phyloP scores from a whole-genome alignment of 1,140 invertebrate species.

The Octopus sinensis region DNA sequence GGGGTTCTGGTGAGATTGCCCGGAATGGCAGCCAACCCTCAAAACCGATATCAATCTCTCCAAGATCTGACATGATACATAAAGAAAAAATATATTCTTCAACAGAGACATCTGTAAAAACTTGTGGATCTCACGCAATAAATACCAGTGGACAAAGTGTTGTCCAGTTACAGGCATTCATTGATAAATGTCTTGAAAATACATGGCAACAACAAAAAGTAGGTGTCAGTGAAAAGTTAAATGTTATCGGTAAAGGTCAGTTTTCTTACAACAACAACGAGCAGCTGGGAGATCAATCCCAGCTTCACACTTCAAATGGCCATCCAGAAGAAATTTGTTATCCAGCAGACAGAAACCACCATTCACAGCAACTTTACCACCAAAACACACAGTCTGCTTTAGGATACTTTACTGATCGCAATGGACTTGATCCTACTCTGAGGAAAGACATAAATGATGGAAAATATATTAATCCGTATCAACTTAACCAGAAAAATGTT shows the following conservation, averaged over 20 bases:
- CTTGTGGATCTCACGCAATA: neutral
- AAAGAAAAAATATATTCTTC: neutral
- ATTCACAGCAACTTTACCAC: neutral
- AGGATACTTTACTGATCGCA: neutral
- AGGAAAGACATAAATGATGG: neutral
- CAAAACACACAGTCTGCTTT: neutral
- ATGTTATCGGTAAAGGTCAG: neutral
- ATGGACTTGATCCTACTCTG: neutral
- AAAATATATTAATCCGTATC: neutral
- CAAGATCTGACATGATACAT: neutral
- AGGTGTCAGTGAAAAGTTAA: slow-evolving; percentile 8
- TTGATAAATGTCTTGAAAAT: slow-evolving; percentile 11
- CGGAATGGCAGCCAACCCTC: neutral
- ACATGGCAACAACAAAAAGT: slow-evolving; percentile 13
- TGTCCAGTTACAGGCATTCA: slow-evolving; percentile 14
- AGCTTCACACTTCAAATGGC: neutral
- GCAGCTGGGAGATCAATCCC: neutral
- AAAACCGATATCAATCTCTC: neutral
- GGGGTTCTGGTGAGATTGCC: neutral
- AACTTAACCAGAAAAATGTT: neutral
- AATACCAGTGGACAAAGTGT: slow-evolving; percentile 14
- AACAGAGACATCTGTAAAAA: neutral
- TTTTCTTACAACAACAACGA: neutral
- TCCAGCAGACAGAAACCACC: neutral
- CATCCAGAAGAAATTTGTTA: slow-evolving; percentile 1